Evolutionary conservation across 2,113 vertebrate species (phyloP), one percentile per base, ranked within the genome.

Genomic region (Menura novaehollandiae): DNA sequence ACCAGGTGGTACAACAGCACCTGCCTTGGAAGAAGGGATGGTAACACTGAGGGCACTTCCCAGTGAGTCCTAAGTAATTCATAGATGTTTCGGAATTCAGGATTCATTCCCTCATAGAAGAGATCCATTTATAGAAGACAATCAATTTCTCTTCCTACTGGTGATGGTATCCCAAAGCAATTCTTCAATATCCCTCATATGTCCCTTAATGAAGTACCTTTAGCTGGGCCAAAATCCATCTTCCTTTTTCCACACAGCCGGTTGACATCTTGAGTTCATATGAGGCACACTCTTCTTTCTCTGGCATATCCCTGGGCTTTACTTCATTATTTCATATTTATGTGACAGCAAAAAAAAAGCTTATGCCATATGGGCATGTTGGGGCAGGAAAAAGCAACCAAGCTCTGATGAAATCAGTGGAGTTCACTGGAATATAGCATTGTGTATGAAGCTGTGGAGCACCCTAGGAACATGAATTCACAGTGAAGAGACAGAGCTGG

Each of bases 241-340:
- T 89, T 71, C 44, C 44, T 82, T 72, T 64, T 74, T 39, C 33
- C 47, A 67, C 55, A 49, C 44, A 87, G 68, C 46, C 89, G 88
- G 74, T 28, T 91, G 88, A 88, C 63, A 89, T 69, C 89, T 92
- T 95, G 89, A 87, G 41, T 58, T 97, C 87, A 88, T 47, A 66
- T 46, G 30, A 94, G 64, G 37, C 47, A 53, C 28, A 13, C 39
- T 74, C 58, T 80, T 56, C 79, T 85, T 87, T 75, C 86, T 71
- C 80, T 89, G 79, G 58, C 76, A 81, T 64, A 71, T 22, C 35
- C 60, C 64, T 55, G 46, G 53, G 63, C 43, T 67, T 92, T 79
- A 39, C 27, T 88, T 72, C 47, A 51, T 43, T 89, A 59, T 44
- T 87, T 86, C 23, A 51, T 71, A 74, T 80, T 91, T 55, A 84